phyloP scores from a whole-genome alignment of 2,797 vertebrate species.

The Heterohyrax brucei region DNA sequence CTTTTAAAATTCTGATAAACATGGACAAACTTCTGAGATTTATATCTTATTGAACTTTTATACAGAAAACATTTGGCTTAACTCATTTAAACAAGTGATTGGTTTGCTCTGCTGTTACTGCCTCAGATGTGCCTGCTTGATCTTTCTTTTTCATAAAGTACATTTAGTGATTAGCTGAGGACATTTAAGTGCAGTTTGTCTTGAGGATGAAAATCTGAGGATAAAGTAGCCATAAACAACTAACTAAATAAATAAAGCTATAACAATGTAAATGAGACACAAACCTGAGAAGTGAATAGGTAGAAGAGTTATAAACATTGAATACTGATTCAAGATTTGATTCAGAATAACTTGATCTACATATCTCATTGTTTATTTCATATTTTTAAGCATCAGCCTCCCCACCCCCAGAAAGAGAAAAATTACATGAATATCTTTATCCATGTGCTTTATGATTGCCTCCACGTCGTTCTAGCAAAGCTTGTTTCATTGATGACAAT shows the following conservation, averaged over 20 bases:
- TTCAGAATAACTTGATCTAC: neutral
- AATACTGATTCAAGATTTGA: constrained; percentile 50
- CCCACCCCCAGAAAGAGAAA: neutral
- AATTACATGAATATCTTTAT: neutral
- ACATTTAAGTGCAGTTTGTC: constrained; percentile 83
- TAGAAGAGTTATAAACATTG: neutral
- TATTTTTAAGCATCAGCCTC: constrained; percentile 41
- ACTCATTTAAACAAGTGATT: constrained; percentile 86
- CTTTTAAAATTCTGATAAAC: constrained; percentile 76
- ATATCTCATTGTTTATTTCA: constrained; percentile 38
- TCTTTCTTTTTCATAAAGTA: constrained; percentile 83
- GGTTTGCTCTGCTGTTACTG: constrained; percentile 80
- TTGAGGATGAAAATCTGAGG: constrained; percentile 80
- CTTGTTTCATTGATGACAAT: neutral
- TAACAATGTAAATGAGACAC: constrained; percentile 66
- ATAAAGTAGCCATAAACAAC: constrained; percentile 72
- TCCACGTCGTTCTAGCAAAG: neutral
- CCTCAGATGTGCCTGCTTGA: constrained; percentile 72
- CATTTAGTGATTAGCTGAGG: constrained; percentile 84
- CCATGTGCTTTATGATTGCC: neutral
- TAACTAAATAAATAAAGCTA: constrained; percentile 75
- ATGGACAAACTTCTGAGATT: constrained; percentile 78
- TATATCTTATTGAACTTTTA: constrained; percentile 79
- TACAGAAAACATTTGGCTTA: constrained; percentile 79
- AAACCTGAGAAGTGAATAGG: constrained; percentile 57